Conservation (phyloP, 2,797 vertebrate genomes). For the Lemur catta region DNA sequence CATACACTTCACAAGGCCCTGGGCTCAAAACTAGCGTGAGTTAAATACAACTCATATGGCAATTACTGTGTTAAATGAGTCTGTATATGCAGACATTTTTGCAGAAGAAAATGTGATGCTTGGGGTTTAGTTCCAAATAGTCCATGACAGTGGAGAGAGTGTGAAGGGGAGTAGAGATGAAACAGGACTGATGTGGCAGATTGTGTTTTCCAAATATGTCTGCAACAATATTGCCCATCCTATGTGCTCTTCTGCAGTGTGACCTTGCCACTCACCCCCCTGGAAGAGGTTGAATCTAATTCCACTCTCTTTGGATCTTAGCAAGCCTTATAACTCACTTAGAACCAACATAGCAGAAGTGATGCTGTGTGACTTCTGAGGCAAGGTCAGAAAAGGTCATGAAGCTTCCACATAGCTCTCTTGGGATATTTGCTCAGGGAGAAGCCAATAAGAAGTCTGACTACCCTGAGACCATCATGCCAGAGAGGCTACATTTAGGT, state of each 20-base stretch:
- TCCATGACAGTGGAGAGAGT: not conserved
- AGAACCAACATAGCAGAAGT: not conserved
- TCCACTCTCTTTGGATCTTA: not conserved
- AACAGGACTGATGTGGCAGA: not conserved
- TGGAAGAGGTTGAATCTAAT: not conserved
- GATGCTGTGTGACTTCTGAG: not conserved
- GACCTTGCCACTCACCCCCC: not conserved
- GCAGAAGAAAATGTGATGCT: not conserved
- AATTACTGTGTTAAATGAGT: not conserved
- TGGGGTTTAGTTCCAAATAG: not conserved
- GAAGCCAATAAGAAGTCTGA: slow-evolving; percentile 8
- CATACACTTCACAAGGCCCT: too few relatives aligned
- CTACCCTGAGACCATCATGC: not conserved
- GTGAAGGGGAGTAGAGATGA: not conserved
- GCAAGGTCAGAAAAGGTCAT: not conserved
- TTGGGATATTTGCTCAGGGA: not conserved
- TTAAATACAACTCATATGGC: too few relatives aligned
- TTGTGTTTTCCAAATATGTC: not conserved
- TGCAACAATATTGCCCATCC: not conserved
- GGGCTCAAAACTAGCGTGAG: too few relatives aligned
- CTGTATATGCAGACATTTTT: not conserved
- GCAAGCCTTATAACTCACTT: not conserved
- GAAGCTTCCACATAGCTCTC: not conserved
- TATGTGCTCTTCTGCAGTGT: not conserved
- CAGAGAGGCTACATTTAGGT: not conserved